Evolutionary conservation across 2,888 invertebrate species (phyloP).

Genomic region (Brachypalpus laphriformis): DNA sequence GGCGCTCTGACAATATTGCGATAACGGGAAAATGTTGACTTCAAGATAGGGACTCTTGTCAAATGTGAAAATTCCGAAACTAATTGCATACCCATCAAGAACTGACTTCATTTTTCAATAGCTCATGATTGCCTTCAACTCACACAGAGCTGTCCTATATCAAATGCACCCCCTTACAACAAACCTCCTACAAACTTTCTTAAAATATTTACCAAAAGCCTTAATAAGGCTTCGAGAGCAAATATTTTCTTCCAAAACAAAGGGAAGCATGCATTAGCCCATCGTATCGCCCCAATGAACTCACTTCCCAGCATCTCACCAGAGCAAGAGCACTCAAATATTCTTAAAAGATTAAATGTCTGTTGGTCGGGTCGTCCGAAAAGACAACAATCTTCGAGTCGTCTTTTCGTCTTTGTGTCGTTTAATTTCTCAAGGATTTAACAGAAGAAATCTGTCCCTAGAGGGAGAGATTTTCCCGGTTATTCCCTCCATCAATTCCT

Average conservation of each 20-base stretch:
- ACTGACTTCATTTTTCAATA: too few relatives aligned
- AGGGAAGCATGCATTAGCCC: neutral
- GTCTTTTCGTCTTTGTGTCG: constrained; percentile 5
- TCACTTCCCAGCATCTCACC: neutral
- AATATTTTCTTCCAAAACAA: neutral
- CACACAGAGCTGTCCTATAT: too few relatives aligned
- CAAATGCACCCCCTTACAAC: too few relatives aligned
- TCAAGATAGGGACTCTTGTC: too few relatives aligned
- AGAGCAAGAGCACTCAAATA: constrained; percentile 29
- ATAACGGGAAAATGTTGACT: too few relatives aligned
- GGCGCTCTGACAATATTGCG: too few relatives aligned
- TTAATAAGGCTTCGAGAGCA: neutral
- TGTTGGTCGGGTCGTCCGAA: neutral
- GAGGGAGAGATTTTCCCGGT: constrained; percentile 27
- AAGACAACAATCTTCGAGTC: neutral
- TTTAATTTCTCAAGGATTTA: constrained; percentile 63
- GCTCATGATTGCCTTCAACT: too few relatives aligned
- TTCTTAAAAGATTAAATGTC: constrained; percentile 42
- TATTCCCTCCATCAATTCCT: constrained; percentile 33
- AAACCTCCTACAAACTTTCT: neutral
- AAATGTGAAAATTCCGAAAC: too few relatives aligned
- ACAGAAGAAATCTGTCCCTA: constrained; percentile 48
- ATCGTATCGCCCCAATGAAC: neutral
- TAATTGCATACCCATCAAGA: too few relatives aligned
- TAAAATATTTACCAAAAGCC: neutral